Conservation (phyloP, 92 coral and sea anemone genomes). For the Galaxea fascicularis region DNA sequence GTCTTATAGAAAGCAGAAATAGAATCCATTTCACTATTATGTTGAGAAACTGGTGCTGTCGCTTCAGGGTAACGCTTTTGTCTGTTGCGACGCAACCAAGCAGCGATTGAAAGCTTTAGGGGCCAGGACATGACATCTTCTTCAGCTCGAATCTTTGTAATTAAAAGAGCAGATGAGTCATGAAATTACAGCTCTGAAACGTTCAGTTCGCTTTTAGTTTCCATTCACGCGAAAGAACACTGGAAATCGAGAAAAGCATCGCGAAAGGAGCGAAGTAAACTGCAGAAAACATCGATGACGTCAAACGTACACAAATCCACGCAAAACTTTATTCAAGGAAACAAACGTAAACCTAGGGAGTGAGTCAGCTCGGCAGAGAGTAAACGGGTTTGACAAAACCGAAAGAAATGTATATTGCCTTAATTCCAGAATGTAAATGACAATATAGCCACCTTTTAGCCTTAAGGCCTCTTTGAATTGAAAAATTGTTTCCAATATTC, state of each 20-base stretch:
- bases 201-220: background rate
- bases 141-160: background rate
- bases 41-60: background rate
- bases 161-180: background rate
- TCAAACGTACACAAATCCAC: constrained; percentile 46
- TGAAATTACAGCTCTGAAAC: background rate
- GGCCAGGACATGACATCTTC: background rate
- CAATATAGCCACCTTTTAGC: constrained; percentile 55
- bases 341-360: constrained; percentile 17
- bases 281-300: constrained; percentile 46
- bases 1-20: background rate
- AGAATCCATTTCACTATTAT: background rate
- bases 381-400: background rate
- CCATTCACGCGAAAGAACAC: background rate
- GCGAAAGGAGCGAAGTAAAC: background rate
- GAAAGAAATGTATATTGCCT: constrained; percentile 39
- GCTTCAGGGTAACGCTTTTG: constrained; percentile 14
- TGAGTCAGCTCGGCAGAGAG: constrained; percentile 39
- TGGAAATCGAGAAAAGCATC: too few relatives aligned
- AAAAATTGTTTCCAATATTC: constrained; percentile 49
- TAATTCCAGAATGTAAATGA: constrained; percentile 30
- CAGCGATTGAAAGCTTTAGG: background rate
- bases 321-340: constrained; percentile 46
- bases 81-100: constrained; percentile 58
- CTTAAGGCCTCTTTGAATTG: constrained; percentile 39